These are phyloP conservation scores for Pyrochroa serraticornis DNA, from an alignment of 2,888 invertebrate genomes.

Conservation along the genomic window DNA sequence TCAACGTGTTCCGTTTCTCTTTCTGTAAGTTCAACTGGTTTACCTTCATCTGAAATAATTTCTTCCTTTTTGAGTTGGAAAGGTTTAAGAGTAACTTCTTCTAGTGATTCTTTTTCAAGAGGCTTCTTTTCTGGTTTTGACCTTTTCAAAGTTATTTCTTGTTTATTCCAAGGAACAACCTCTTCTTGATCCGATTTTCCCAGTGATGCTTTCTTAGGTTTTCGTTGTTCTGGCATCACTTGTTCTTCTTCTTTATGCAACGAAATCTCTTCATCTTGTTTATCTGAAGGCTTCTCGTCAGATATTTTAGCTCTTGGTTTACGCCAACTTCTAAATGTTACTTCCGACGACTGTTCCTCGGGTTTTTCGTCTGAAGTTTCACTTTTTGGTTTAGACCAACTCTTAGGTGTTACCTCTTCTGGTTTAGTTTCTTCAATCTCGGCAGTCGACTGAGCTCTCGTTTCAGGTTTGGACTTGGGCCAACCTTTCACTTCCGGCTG, in stretches of 20 bases:
- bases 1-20: background rate
- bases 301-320: conserved; percentile 7
- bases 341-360: conserved; percentile 1
- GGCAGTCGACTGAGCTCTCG: too few relatives aligned
- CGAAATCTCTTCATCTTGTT: conserved; percentile 55
- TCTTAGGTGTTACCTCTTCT: conserved; percentile 34
- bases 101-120: conserved; percentile 61
- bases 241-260: too few relatives aligned
- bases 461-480: too few relatives aligned
- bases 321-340: conserved; percentile 5
- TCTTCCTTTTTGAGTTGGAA: conserved; percentile 31
- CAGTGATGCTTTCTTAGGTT: too few relatives aligned
- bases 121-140: conserved; percentile 56
- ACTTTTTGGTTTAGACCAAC: conserved; percentile 21
- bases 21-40: background rate
- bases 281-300: conserved; percentile 47
- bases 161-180: conserved; percentile 65
- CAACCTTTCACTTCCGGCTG: too few relatives aligned
- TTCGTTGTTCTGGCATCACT: too few relatives aligned
- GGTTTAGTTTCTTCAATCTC: conserved; percentile 24
- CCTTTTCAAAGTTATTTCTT: conserved; percentile 62
- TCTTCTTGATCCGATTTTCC: conserved; percentile 35
- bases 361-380: conserved; percentile 8
- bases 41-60: conserved; percentile 37
- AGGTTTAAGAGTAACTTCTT: conserved; percentile 60